Percentiles rank a stretch among this genome's conserved stretches.
Evolutionary conservation across 2,888 invertebrate genomes (phyloP).

Genomic region (Drosophila lutescens): DNA sequence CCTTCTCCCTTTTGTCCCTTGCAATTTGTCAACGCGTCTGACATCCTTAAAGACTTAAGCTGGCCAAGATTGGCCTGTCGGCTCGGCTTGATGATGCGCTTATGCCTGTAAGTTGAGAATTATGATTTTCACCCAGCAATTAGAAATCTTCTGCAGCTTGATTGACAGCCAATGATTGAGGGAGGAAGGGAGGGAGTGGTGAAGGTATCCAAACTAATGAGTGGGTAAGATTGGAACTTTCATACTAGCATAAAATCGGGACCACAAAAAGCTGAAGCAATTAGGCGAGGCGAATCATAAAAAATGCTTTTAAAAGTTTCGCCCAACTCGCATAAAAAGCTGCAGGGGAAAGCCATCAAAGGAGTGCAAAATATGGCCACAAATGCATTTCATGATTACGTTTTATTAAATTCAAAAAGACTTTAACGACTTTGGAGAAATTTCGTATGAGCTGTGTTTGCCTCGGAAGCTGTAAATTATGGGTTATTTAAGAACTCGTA

Average conservation of each 20-base stretch:
- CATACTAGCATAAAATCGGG: slow-evolving; percentile 59
- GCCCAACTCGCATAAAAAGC: slow-evolving; percentile 64
- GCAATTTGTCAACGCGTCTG: slow-evolving; percentile 61
- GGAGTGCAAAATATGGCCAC: slow-evolving; percentile 1
- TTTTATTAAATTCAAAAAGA: slow-evolving; percentile 27
- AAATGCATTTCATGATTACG: slow-evolving; percentile 30
- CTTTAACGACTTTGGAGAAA: slow-evolving; percentile 23
- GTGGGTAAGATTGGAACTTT: slow-evolving; percentile 46
- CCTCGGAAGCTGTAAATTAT: neutral
- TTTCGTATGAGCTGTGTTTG: slow-evolving; percentile 8
- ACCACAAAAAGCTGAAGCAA: slow-evolving; percentile 41
- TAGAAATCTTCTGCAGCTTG: slow-evolving; percentile 30
- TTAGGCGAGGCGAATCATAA: slow-evolving; percentile 62
- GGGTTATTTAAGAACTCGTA: neutral
- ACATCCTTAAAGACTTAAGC: slow-evolving; percentile 69
- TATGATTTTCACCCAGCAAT: slow-evolving; percentile 53
- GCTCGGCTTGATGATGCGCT: slow-evolving; percentile 20
- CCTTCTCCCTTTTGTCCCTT: neutral
- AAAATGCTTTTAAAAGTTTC: slow-evolving; percentile 61
- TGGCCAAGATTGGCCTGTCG: slow-evolving; percentile 46
- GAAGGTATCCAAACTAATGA: neutral
- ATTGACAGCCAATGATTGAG: slow-evolving; percentile 41
- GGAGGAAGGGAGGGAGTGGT: neutral
- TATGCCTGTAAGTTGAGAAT: slow-evolving; percentile 43
- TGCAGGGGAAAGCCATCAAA: slow-evolving; percentile 44